Percentiles rank a stretch among this genome's conserved stretches.
phyloP scores from a whole-genome alignment of 2,888 invertebrate species.

The Drosophila anomelani region DNA sequence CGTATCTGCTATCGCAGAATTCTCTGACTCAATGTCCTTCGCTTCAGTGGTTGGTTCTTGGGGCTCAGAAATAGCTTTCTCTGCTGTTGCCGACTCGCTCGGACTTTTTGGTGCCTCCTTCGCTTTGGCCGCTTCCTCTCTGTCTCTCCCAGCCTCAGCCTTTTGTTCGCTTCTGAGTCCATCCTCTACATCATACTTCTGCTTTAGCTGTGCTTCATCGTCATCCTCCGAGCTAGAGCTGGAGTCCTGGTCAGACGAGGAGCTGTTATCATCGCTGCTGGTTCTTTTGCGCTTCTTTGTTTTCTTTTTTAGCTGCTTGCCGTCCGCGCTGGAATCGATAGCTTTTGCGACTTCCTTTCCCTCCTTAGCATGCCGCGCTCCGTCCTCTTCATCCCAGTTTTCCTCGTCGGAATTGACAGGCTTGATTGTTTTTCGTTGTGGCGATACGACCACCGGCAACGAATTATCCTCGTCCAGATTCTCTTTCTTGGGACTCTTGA shows the following conservation, averaged over 20 bases:
- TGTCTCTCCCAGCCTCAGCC: constrained; percentile 56
- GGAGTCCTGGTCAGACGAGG: constrained; percentile 70
- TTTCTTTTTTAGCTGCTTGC: constrained; percentile 51
- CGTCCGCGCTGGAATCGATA: constrained; percentile 5
- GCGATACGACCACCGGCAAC: constrained; percentile 73
- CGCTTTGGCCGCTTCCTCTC: constrained; percentile 36
- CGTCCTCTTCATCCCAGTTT: constrained; percentile 76
- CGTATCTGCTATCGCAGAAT: constrained; percentile 26
- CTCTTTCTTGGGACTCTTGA: constrained; percentile 76
- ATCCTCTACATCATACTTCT: constrained; percentile 78
- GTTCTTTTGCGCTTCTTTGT: constrained; percentile 75
- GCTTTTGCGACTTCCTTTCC: constrained; percentile 50
- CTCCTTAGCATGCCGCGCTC: constrained; percentile 29
- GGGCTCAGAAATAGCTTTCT: constrained; percentile 39
- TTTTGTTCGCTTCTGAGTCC: constrained; percentile 69
- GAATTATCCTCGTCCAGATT: constrained; percentile 49
- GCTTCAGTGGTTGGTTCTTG: constrained; percentile 49
- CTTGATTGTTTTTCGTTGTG: constrained; percentile 55
- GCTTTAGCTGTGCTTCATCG: constrained; percentile 83
- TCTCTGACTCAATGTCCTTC: constrained; percentile 21
- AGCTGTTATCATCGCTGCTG: constrained; percentile 75
- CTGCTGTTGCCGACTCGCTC: constrained; percentile 67
- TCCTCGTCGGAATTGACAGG: constrained; percentile 76
- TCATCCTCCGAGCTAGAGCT: constrained; percentile 81
- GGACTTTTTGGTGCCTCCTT: constrained; percentile 51